Base-by-base conservation (phyloP, 2,113 vertebrate genomes). In the Pycnonotus jocosus region DNA sequence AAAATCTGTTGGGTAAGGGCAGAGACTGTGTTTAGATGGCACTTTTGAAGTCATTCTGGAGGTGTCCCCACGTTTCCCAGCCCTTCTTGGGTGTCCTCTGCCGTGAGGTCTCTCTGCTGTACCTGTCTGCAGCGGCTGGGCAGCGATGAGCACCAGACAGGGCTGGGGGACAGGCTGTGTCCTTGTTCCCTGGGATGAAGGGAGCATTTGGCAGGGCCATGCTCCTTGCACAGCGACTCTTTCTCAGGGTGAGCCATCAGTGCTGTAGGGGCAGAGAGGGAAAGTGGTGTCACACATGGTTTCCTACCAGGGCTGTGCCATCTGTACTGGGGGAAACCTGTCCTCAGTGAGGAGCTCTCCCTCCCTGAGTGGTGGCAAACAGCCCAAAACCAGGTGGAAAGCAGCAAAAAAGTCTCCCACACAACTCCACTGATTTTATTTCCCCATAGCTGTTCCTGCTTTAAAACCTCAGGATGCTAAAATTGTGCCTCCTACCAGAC, bases 61-160 rank as follows among this genome's bases (percentile, higher is more conserved):
- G 13, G 4, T 38, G 33, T 53, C 14, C 28, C 10, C 21, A 12
- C 0, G 0, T 73, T 45, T 68, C 19, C n/a, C 38, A 25, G 44
- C n/a, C 70, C 58, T 12, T 20, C 38, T 15, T 62, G 35, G 14
- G 23, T 40, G 13, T 22, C 38, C 53, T 81, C 7, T 71, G 13
- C 7, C 7, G 1, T 5, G 35, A 45, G 35, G 13, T 86, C 28
- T 90, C 58, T 56, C 25, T 56, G 21, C 18, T 14, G 2, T 23
- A 2, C 7, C 24, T 33, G 2, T 53, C 37, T 47, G 71, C 58
- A 15, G 2, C 1, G 10, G 10, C 30, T 91, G 7, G 21, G 15
- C 56, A 45, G 12, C 0, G 0, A 12, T 5, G 5, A 82, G 31
- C 21, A 30, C 4, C 24, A 88, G 21, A 12, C 22, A 66, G 30